These are phyloP conservation scores for Trachymyrmex cornetzi DNA, from an alignment of 1,140 invertebrate genomes.

Conservation along the genomic window DNA sequence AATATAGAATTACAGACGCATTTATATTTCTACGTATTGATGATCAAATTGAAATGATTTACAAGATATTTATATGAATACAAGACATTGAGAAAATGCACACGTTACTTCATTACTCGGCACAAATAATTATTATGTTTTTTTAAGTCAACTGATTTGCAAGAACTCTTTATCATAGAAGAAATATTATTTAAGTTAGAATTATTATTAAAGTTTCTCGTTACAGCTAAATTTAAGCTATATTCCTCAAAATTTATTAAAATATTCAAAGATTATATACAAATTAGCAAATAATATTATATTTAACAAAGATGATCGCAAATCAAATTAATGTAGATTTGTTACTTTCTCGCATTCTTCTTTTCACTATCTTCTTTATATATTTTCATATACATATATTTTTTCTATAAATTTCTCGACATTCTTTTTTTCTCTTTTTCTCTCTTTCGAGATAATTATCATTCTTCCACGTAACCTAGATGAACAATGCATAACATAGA, in stretches of 20 bases:
- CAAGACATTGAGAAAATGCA: background rate
- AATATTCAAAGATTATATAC: background rate
- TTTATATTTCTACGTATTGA: background rate
- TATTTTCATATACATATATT: background rate
- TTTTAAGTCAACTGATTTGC: background rate
- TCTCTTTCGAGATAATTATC: background rate
- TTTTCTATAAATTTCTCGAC: background rate
- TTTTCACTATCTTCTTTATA: background rate
- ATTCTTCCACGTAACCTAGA: background rate
- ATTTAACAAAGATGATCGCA: background rate
- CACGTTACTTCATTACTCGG: background rate
- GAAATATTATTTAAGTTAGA: background rate
- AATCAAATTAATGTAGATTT: background rate
- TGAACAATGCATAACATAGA: background rate
- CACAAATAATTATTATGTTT: background rate
- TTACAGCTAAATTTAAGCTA: background rate
- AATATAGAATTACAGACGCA: too few relatives aligned
- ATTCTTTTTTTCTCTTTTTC: background rate
- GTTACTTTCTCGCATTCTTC: background rate
- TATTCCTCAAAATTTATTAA: background rate
- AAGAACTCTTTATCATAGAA: background rate
- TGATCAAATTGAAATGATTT: conserved; percentile 7
- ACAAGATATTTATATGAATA: background rate
- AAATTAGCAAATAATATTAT: background rate
- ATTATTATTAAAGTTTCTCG: background rate